Conservation (phyloP, 2,113 vertebrate species). For the Carassius gibelio region DNA sequence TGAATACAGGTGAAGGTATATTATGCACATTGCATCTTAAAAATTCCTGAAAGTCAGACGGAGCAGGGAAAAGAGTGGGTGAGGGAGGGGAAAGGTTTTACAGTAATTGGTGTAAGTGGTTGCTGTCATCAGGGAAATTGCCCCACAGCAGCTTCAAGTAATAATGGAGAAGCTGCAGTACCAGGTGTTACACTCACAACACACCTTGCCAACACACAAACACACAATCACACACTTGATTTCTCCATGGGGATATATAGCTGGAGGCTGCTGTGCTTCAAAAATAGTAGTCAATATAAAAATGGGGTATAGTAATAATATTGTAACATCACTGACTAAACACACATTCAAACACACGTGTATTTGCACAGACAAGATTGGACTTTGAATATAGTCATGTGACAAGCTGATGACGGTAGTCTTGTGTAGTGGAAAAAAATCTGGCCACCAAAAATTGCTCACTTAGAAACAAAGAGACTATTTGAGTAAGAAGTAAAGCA, state of each 20-base stretch:
- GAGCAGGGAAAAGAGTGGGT: neutral
- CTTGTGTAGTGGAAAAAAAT: neutral
- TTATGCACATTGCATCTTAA: neutral
- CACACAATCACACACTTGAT: slow-evolving; percentile 19
- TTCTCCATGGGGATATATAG: neutral
- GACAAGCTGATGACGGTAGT: neutral
- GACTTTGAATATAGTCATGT: neutral
- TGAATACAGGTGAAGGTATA: neutral
- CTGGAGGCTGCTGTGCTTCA: neutral
- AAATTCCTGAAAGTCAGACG: neutral
- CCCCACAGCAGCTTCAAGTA: slow-evolving; percentile 1
- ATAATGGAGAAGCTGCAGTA: slow-evolving; percentile 17
- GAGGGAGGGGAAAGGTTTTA: slow-evolving; percentile 1
- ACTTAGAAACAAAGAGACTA: too few species aligned
- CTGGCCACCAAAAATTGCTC: neutral
- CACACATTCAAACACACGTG: neutral
- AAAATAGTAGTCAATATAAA: neutral
- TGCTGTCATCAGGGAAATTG: slow-evolving; percentile 36
- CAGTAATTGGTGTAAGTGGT: slow-evolving; percentile 36
- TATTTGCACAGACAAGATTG: neutral
- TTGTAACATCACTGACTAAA: neutral
- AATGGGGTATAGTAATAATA: neutral
- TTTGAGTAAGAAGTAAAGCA: too few species aligned
- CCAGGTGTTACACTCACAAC: slow-evolving; percentile 50
- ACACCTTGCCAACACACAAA: neutral